Evolutionary conservation across 2,888 invertebrate genomes (phyloP), one percentile per base, ranked within the genome.

Genomic region (Platerodrilus igneus): DNA sequence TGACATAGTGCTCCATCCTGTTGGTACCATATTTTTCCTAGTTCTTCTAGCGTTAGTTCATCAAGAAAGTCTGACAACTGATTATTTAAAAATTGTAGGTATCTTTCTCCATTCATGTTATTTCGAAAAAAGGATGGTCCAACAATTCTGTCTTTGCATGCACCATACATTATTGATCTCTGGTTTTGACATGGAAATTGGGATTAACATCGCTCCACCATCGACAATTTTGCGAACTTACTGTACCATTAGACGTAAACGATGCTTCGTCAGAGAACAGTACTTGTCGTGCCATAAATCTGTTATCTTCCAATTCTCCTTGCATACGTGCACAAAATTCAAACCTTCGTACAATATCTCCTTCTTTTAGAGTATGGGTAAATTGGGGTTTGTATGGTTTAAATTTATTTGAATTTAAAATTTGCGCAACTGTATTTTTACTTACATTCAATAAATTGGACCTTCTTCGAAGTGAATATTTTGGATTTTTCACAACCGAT

Each of bases 121-220:
- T 15, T 14, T 19, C 17, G 18, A 30, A 35, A 27, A 28, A 22
- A 35, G 4, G n/a, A 35, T 18, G 35, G n/a, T 11, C 27, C 27
- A 28, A 27, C 16, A 19, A 27, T 2, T 26, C 15, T 11, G 28
- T 19, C 18, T n/a, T 27, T 9, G n/a, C 7, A 11, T 27, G 10
- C 35, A 35, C 35, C 35, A 35, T 11, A 35, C 27, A 27, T 27
- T 35, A 35, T 19, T 35, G 35, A 9, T 22, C 21, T 27, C 7
- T 26, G 13, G 2, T 11, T 35, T 35, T 6, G 3, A 35, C 13
- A 2, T 3, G 2, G 11, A 35, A 35, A 16, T 19, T n/a, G 10
- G 21, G 27, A 19, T 27, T 27, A n/a, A n/a, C 27, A 27, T 35
- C 27, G 6, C n/a, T 9, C 27, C 27, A 27, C 35, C 27, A 35